Evolutionary conservation across 1,140 invertebrate species (phyloP).

Genomic region (Drosophila elegans): DNA sequence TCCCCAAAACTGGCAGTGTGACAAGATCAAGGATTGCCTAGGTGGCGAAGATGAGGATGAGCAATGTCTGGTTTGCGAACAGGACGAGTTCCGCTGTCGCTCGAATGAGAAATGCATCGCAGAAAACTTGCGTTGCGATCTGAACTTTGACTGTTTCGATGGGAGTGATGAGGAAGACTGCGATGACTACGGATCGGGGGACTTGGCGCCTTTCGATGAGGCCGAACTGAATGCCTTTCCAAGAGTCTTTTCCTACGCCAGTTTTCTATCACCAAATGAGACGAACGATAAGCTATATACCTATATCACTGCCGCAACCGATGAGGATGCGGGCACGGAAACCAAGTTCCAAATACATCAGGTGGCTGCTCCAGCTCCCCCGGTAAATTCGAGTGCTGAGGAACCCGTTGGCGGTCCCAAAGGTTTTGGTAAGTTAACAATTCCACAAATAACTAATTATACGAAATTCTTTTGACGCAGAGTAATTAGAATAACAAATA

Average conservation of each 20-base stretch:
- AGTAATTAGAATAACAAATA: neutral
- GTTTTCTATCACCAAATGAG: conserved; percentile 77
- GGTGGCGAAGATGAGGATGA: conserved; percentile 88
- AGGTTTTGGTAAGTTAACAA: conserved; percentile 69
- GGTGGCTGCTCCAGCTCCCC: conserved; percentile 44
- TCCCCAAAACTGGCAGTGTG: conserved; percentile 87
- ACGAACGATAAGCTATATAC: conserved; percentile 77
- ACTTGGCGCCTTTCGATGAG: conserved; percentile 60
- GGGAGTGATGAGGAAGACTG: conserved; percentile 91
- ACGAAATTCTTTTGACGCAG: too few species aligned
- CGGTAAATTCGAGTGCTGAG: conserved; percentile 54
- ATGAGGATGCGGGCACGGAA: conserved; percentile 73
- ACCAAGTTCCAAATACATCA: conserved; percentile 72
- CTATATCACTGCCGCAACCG: conserved; percentile 72
- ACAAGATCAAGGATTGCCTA: conserved; percentile 88
- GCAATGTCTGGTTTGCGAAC: conserved; percentile 86
- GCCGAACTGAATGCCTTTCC: conserved; percentile 74
- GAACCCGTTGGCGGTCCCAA: conserved; percentile 58
- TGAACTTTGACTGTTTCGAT: conserved; percentile 91
- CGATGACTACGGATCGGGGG: conserved; percentile 70
- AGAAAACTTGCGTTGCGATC: conserved; percentile 91
- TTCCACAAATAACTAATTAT: too few species aligned
- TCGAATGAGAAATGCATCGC: conserved; percentile 89
- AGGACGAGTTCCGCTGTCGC: conserved; percentile 86
- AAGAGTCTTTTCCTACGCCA: conserved; percentile 75